Evolutionary conservation across 2,113 vertebrate species (phyloP).

Genomic region (Acanthisitta chloris): DNA sequence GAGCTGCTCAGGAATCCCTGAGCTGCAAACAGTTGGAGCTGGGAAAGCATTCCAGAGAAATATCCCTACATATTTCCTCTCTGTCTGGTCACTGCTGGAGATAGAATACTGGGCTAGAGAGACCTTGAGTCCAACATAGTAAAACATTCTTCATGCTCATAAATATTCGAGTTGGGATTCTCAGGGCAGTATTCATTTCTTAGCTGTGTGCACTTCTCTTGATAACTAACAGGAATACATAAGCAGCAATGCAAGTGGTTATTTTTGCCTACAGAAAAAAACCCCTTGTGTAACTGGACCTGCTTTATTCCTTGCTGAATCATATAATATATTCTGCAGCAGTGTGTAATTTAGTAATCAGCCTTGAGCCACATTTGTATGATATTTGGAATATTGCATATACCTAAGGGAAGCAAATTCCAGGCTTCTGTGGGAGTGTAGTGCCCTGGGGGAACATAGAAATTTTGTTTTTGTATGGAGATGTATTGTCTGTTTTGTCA

Average conservation of each 20-base stretch:
- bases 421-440: neutral
- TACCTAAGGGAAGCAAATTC: neutral
- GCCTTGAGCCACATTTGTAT: neutral
- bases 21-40: neutral
- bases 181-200: neutral
- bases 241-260: neutral
- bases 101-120: neutral
- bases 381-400: neutral
- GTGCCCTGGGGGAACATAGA: neutral
- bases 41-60: conserved; percentile 15
- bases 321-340: neutral
- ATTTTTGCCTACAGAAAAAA: neutral
- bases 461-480: neutral
- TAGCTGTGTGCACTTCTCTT: neutral
- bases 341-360: neutral
- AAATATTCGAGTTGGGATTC: neutral
- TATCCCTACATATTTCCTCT: neutral
- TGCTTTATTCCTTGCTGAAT: neutral
- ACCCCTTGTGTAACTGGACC: neutral
- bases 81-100: neutral
- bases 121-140: neutral
- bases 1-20: neutral
- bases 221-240: neutral
- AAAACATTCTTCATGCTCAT: neutral
- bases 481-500: neutral